phyloP scores from a whole-genome alignment of 2,888 invertebrate genomes.

The Chironomus riparius region DNA sequence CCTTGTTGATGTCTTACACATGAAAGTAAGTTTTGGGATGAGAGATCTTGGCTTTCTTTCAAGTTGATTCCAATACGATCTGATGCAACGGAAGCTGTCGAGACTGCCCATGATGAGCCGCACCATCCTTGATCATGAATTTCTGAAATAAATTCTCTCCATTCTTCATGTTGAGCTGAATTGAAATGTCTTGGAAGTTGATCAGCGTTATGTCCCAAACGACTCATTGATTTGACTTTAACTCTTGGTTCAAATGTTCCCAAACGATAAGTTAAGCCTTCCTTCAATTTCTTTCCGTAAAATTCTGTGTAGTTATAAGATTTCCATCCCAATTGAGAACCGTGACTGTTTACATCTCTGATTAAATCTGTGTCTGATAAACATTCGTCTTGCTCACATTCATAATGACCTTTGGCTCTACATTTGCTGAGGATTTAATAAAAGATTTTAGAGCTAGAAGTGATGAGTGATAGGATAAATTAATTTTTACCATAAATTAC shows the following conservation, averaged over 20 bases:
- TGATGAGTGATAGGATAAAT: neutral
- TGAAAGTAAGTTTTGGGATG: constrained; percentile 78
- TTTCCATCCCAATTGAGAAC: constrained; percentile 56
- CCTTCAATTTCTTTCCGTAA: constrained; percentile 70
- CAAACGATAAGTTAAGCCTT: constrained; percentile 66
- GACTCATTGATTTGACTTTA: constrained; percentile 40
- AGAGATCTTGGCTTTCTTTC: constrained; percentile 61
- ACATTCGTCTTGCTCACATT: constrained; percentile 65
- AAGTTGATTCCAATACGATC: constrained; percentile 80
- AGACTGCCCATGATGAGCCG: constrained; percentile 81
- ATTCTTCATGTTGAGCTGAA: constrained; percentile 50
- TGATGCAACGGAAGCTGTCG: constrained; percentile 70
- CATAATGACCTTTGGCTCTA: constrained; percentile 34
- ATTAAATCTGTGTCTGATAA: constrained; percentile 64
- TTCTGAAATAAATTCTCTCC: constrained; percentile 64
- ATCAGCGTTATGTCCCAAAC: constrained; percentile 35
- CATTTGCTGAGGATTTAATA: constrained; percentile 48
- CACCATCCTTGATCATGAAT: constrained; percentile 62
- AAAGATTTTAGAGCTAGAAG: neutral
- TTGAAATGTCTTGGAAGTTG: constrained; percentile 65
- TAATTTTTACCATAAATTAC: constrained; percentile 62
- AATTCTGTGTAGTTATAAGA: constrained; percentile 75
- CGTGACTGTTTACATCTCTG: constrained; percentile 52
- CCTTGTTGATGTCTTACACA: constrained; percentile 75
- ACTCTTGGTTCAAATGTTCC: constrained; percentile 44